phyloP scores from a whole-genome alignment of 2,113 vertebrate species.

The Protobothrops mucrosquamatus region DNA sequence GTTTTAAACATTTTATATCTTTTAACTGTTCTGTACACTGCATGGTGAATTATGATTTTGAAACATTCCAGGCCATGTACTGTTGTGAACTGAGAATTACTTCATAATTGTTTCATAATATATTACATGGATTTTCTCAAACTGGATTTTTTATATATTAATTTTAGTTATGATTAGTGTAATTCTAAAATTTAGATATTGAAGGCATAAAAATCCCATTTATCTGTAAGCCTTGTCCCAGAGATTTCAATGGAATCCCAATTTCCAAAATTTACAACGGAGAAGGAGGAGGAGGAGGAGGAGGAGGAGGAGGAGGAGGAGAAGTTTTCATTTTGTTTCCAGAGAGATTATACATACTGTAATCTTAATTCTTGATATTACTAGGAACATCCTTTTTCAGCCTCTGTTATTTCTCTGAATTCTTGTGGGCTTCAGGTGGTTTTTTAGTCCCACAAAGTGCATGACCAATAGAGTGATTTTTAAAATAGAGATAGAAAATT shows the following conservation, averaged over 20 bases:
- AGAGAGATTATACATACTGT: background rate
- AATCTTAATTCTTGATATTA: conserved; percentile 3
- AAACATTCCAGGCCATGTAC: background rate
- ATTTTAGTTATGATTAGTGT: background rate
- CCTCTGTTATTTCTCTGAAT: background rate
- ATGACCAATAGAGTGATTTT: background rate
- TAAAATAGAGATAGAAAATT: background rate
- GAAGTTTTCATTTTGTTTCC: background rate
- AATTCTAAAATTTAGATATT: background rate
- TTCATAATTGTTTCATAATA: background rate
- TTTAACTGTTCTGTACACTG: background rate
- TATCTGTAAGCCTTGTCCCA: background rate
- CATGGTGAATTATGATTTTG: background rate
- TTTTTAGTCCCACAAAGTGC: conserved; percentile 11
- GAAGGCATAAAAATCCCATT: background rate
- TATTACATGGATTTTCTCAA: background rate
- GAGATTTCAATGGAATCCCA: background rate
- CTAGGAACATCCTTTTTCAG: background rate
- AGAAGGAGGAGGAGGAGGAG: background rate
- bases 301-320: background rate
- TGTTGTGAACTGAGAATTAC: background rate
- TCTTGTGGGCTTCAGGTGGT: background rate
- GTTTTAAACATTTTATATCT: background rate
- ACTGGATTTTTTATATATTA: background rate
- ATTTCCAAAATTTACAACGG: background rate